Evolutionary conservation across 2,113 vertebrate species (phyloP).

Genomic region (Terrapene triunguis): DNA sequence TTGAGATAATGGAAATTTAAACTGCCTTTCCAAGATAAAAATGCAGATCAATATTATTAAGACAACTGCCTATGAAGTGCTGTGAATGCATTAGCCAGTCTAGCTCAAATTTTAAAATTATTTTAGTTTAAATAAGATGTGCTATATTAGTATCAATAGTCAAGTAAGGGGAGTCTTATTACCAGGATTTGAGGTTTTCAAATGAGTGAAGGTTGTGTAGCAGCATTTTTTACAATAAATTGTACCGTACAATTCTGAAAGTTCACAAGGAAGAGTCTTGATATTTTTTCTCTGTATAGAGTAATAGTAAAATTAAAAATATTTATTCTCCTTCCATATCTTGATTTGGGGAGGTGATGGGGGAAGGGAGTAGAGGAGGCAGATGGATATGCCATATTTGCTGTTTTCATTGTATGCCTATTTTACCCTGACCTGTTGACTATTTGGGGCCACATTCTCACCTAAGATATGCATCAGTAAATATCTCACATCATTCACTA

Average conservation of each 20-base stretch:
- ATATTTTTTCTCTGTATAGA: not conserved
- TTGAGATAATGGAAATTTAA: not conserved
- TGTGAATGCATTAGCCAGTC: not conserved
- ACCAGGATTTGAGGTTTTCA: not conserved
- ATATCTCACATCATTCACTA: not conserved
- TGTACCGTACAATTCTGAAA: not conserved
- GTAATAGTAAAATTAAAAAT: not conserved
- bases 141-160: not conserved
- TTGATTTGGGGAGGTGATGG: not conserved
- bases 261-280: not conserved
- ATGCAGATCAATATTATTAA: not conserved
- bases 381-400: not conserved
- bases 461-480: not conserved
- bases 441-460: not conserved
- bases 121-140: not conserved
- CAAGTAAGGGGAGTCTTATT: not conserved
- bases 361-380: not conserved
- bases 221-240: not conserved
- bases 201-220: not conserved
- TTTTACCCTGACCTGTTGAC: not conserved
- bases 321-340: not conserved
- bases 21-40: not conserved
- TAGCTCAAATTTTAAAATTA: not conserved
- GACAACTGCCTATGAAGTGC: not conserved
- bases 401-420: not conserved